Percentiles rank a stretch among this genome's conserved stretches.
Evolutionary conservation across 1,140 invertebrate species (phyloP).

Genomic region (Ceratosolen fusciceps): DNA sequence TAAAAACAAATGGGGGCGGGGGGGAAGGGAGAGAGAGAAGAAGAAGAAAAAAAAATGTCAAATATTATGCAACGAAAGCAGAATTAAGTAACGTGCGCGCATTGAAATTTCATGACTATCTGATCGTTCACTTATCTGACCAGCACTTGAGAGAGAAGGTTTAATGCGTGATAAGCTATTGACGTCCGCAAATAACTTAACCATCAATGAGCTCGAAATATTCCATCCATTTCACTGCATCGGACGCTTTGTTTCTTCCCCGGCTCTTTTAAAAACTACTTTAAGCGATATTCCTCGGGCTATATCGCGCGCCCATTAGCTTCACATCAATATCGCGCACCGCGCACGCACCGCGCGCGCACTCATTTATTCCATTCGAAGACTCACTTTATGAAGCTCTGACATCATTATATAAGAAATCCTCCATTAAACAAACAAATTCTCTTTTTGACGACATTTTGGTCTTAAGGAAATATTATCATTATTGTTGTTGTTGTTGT

Average conservation of each 20-base stretch:
- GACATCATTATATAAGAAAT: too few species aligned
- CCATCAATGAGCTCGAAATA: slow-evolving; percentile 15
- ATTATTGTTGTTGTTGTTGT: too few species aligned
- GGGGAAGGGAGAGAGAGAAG: too few species aligned
- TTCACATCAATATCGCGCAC: background rate
- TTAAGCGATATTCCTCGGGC: slow-evolving; percentile 1
- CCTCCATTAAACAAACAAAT: too few species aligned
- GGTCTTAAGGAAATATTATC: too few species aligned
- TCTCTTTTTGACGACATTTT: too few species aligned
- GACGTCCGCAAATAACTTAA: slow-evolving; percentile 13
- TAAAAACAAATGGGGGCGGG: background rate
- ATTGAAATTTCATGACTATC: background rate
- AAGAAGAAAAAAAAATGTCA: too few species aligned
- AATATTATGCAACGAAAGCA: background rate
- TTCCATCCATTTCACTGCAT: slow-evolving; percentile 5
- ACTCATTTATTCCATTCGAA: too few species aligned
- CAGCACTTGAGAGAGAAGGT: background rate
- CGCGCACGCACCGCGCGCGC: too few species aligned
- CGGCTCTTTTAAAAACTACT: background rate
- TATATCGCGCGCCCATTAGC: background rate
- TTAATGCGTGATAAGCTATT: slow-evolving; percentile 4
- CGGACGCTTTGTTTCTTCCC: slow-evolving; percentile 1
- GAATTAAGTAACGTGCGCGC: background rate
- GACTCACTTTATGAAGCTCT: too few species aligned
- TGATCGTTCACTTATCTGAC: background rate